Evolutionary conservation across 2,797 vertebrate species (phyloP).

Genomic region (Pseudochromis fuscus): DNA sequence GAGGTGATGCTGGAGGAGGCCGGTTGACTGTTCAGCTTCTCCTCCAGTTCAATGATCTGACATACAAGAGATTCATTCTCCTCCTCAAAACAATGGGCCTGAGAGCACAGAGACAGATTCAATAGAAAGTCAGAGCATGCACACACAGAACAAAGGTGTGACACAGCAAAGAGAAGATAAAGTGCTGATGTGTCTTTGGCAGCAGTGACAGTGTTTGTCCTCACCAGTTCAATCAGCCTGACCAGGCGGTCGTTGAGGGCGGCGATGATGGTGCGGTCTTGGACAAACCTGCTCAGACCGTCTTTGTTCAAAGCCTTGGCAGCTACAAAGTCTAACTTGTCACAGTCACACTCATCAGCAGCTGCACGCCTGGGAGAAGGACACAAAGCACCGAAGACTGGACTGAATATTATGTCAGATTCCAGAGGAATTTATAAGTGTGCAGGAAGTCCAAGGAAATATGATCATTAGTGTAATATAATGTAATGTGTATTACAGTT

Average conservation of each 20-base stretch:
- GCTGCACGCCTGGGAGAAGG: conserved; percentile 62
- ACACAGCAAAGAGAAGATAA: not conserved
- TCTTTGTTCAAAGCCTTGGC: conserved; percentile 76
- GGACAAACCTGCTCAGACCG: conserved; percentile 69
- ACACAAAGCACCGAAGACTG: conserved; percentile 17
- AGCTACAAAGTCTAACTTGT: conserved; percentile 78
- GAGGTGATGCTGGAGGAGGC: conserved; percentile 25
- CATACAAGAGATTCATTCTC: conserved; percentile 83
- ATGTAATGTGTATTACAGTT: too few relatives aligned
- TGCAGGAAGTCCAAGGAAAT: not conserved
- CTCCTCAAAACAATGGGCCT: conserved; percentile 83
- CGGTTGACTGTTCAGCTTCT: conserved; percentile 39
- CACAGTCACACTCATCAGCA: conserved; percentile 59
- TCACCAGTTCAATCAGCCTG: conserved; percentile 83
- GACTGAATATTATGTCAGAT: not conserved
- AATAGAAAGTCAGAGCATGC: not conserved
- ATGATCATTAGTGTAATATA: too few relatives aligned
- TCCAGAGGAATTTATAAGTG: not conserved
- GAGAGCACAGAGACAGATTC: conserved; percentile 26
- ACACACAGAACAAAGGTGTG: not conserved
- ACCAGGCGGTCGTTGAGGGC: conserved; percentile 84
- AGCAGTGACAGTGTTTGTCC: conserved; percentile 26
- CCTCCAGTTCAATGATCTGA: conserved; percentile 77
- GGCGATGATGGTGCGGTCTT: conserved; percentile 79
- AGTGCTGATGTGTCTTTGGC: not conserved